A percentile compares a stretch with the other conserved stretches of the same genome.
Conservation (phyloP, 1,140 invertebrate genomes). For the Maconellicoccus hirsutus region DNA sequence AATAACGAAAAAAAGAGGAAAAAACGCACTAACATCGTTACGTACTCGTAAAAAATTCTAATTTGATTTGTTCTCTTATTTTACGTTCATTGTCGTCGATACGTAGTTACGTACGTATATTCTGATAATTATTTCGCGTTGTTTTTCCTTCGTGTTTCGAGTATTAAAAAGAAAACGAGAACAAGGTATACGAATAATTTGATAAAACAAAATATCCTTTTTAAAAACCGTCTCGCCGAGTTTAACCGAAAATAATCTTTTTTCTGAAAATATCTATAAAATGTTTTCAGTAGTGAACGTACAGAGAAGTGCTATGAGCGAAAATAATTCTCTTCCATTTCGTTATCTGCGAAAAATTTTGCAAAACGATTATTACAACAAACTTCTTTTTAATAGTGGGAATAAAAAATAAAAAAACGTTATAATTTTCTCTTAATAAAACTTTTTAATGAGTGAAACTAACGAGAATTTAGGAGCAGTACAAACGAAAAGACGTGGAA, state of each 20-base stretch:
- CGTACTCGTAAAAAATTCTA: no score
- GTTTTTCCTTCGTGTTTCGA: no score
- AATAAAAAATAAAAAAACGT: background rate
- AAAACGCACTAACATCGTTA: no score
- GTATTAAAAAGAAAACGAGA: no score
- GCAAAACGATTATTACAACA: background rate
- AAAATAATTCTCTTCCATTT: conserved; percentile 10
- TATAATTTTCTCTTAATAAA: conserved; percentile 10
- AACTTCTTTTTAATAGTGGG: conserved; percentile 9
- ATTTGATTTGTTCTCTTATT: no score
- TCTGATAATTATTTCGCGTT: no score
- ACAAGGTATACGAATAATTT: no score
- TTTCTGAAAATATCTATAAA: background rate
- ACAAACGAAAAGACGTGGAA: background rate
- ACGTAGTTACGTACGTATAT: no score
- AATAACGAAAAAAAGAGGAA: no score
- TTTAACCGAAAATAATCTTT: background rate
- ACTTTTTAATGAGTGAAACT: conserved; percentile 9
- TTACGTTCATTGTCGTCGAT: no score
- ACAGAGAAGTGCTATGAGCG: background rate
- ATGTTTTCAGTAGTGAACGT: background rate
- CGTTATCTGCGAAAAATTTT: background rate
- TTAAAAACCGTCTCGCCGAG: background rate
- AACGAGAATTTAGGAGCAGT: conserved; percentile 8
- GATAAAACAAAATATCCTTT: no score